Evolutionary conservation across 2,797 vertebrate genomes (phyloP).

Genomic region (Leucoraja ocellata): DNA sequence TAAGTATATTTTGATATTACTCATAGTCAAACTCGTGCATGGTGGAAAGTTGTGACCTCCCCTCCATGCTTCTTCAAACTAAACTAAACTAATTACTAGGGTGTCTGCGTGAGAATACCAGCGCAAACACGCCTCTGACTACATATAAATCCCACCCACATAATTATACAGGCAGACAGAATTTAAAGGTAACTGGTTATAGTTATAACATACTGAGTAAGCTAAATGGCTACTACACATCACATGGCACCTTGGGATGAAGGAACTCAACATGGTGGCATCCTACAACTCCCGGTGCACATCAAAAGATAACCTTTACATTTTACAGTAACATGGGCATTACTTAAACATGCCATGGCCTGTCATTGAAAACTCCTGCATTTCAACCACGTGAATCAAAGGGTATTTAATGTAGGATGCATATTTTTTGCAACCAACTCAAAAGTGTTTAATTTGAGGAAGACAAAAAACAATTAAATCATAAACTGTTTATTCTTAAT

Average conservation of each 20-base stretch:
- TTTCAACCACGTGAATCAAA: neutral
- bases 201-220: too few species aligned
- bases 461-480: neutral
- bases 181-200: too few species aligned
- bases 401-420: neutral
- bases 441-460: neutral
- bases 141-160: too few species aligned
- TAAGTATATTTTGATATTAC: too few species aligned
- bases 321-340: neutral
- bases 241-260: neutral
- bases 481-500: neutral
- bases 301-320: neutral
- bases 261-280: neutral
- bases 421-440: neutral
- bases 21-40: too few species aligned
- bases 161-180: too few species aligned
- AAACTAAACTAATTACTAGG: too few species aligned
- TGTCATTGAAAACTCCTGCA: neutral
- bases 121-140: too few species aligned
- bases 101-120: too few species aligned
- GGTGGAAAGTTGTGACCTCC: too few species aligned
- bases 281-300: neutral
- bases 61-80: too few species aligned
- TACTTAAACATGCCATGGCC: neutral
- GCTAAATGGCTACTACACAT: too few species aligned